Evolutionary conservation across 2,888 invertebrate species (phyloP).

Genomic region (Meiosimyza decipiens): DNA sequence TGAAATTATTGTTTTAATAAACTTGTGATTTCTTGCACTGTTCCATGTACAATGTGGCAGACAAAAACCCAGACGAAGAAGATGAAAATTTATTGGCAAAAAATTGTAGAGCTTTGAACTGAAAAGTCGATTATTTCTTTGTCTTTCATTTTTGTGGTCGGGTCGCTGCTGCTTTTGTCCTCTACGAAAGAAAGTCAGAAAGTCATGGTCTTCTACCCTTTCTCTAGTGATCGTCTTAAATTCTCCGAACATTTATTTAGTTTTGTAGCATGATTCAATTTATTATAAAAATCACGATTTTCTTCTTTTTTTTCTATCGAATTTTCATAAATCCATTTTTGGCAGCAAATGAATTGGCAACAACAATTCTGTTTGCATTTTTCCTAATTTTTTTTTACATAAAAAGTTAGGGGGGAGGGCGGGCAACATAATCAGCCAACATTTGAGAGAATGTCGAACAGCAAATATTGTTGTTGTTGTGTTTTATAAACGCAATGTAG

Average conservation of each 20-base stretch:
- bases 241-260: neutral
- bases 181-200: neutral
- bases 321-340: conserved; percentile 45
- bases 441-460: neutral
- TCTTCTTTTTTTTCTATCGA: neutral
- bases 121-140: conserved; percentile 24
- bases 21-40: too few species aligned
- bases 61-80: neutral
- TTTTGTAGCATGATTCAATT: conserved; percentile 45
- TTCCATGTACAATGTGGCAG: neutral
- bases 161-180: neutral
- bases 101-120: neutral
- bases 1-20: too few species aligned
- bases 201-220: neutral
- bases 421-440: neutral
- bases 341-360: conserved; percentile 47
- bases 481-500: neutral
- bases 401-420: neutral
- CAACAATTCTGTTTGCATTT: conserved; percentile 33
- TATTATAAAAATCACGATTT: conserved; percentile 63
- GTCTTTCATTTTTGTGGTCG: neutral
- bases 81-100: conserved; percentile 8
- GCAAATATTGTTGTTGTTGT: neutral
- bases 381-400: conserved; percentile 19
- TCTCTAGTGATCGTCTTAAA: neutral